These are phyloP conservation scores for Aptenodytes patagonicus DNA, from an alignment of 2,113 vertebrate genomes.

Conservation along the genomic window DNA sequence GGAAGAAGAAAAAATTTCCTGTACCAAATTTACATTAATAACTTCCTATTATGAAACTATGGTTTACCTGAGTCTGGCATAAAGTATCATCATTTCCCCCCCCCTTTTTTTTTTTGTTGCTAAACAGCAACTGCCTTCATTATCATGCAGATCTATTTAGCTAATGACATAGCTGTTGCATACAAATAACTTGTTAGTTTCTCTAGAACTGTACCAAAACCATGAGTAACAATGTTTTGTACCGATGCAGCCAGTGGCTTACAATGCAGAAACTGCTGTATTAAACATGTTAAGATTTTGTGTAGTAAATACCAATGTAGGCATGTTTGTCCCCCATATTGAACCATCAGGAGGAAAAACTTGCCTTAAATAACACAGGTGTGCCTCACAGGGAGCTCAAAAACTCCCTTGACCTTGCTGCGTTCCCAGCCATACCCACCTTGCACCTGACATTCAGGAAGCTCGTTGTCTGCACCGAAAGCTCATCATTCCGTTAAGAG, in stretches of 20 bases:
- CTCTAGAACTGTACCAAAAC: neutral
- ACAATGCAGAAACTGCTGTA: neutral
- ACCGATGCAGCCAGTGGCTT: neutral
- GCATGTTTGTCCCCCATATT: neutral
- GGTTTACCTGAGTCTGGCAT: neutral
- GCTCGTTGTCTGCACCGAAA: accelerated
- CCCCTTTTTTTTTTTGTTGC: neutral
- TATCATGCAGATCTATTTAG: slow-evolving; percentile 8
- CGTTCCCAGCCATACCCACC: neutral
- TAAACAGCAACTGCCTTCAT: slow-evolving; percentile 4
- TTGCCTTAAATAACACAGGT: neutral
- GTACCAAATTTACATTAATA: neutral
- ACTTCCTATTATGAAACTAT: neutral
- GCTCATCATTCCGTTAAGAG: accelerated
- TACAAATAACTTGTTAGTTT: neutral
- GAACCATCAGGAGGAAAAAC: neutral
- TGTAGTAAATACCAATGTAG: neutral
- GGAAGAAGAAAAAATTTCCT: neutral
- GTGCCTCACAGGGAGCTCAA: neutral
- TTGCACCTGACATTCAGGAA: neutral
- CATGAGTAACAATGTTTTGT: neutral
- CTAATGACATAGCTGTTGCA: neutral
- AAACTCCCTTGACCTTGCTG: neutral
- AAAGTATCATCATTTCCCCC: accelerated
- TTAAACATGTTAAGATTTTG: neutral